phyloP scores from a whole-genome alignment of 2,113 vertebrate genomes.

The Empidonax traillii region DNA sequence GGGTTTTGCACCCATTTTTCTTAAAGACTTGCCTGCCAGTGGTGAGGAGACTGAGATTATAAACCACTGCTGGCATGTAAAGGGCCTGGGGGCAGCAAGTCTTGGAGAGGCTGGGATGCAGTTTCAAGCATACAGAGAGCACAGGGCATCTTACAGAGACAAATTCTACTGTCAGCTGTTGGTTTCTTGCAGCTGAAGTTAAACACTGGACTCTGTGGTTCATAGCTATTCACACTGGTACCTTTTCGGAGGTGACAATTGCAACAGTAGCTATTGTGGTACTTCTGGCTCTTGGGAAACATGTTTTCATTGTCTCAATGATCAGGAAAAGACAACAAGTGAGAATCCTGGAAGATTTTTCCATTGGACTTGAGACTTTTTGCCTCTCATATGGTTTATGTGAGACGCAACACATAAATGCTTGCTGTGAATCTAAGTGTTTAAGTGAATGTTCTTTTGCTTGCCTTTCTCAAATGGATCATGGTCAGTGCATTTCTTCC shows the following conservation, averaged over 20 bases:
- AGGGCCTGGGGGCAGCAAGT: not conserved
- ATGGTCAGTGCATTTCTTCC: not conserved
- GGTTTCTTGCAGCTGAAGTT: not conserved
- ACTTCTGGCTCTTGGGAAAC: not conserved
- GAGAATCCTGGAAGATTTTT: not conserved
- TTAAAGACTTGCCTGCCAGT: not conserved
- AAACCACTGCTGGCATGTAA: not conserved
- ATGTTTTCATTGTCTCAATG: not conserved
- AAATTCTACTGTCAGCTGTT: not conserved
- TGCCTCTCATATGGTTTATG: not conserved
- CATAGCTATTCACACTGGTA: not conserved
- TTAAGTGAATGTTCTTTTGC: not conserved
- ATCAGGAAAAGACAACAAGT: not conserved
- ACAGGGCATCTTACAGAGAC: not conserved
- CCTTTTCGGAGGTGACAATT: not conserved
- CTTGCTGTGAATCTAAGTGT: not conserved
- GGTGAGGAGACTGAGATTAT: not conserved
- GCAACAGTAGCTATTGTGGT: not conserved
- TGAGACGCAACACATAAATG: not conserved
- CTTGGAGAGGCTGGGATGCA: not conserved
- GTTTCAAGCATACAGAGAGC: not conserved
- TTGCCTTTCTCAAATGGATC: not conserved
- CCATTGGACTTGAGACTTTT: not conserved
- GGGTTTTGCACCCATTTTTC: constrained; percentile 48
- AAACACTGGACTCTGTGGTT: not conserved